Conservation (phyloP, 2,797 vertebrate species). For the Schizopygopsis pylzovi region DNA sequence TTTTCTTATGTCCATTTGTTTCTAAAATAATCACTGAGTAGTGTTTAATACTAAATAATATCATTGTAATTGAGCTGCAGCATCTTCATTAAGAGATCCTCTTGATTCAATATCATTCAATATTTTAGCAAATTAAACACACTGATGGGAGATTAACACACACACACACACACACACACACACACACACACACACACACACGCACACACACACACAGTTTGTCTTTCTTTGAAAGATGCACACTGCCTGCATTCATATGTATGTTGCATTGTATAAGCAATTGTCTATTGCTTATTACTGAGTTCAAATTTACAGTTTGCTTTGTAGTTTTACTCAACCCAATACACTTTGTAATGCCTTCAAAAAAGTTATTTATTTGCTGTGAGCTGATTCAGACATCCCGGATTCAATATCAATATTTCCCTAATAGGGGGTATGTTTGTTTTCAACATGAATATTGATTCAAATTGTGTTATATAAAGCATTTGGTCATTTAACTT, state of each 20-base stretch:
- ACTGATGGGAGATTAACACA: too few relatives aligned
- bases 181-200: neutral
- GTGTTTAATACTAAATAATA: neutral
- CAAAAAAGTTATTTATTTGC: constrained; percentile 9
- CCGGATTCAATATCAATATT: neutral
- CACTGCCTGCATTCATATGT: neutral
- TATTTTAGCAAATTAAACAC: neutral
- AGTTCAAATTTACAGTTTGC: neutral
- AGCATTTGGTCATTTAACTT: constrained; percentile 26
- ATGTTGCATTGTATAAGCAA: neutral
- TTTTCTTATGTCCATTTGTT: neutral
- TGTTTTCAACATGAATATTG: constrained; percentile 13
- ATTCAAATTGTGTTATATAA: constrained; percentile 4
- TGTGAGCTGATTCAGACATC: neutral
- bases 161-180: too few relatives aligned
- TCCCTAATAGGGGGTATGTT: neutral
- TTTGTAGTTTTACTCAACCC: neutral
- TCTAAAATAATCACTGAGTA: neutral
- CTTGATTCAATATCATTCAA: neutral
- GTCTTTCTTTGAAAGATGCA: neutral
- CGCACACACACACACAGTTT: neutral
- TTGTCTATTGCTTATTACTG: neutral
- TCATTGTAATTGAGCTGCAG: neutral
- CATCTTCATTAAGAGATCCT: neutral
- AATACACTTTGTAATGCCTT: constrained; percentile 15